Conservation (phyloP, 2,797 vertebrate species). For the Sebastes goodei region DNA sequence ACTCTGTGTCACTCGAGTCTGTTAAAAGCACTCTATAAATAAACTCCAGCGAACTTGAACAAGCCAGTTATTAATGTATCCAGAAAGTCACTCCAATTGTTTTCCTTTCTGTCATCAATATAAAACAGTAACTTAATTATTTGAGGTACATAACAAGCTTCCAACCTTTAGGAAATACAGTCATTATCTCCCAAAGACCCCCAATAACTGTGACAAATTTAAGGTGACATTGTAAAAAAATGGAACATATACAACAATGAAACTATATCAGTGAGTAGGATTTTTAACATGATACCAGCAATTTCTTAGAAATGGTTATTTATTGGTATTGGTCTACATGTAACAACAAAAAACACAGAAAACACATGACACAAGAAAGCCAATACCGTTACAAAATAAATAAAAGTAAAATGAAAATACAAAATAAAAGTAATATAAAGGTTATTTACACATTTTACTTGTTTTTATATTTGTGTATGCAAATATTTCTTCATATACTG, state of each 20-base stretch:
- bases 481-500: neutral
- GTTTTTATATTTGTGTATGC: neutral
- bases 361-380: neutral
- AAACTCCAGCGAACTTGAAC: neutral
- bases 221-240: neutral
- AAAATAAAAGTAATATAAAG: neutral
- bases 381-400: neutral
- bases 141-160: neutral
- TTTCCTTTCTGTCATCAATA: neutral
- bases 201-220: neutral
- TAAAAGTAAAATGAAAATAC: neutral
- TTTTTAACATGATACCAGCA: neutral
- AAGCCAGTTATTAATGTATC: neutral
- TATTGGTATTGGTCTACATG: neutral
- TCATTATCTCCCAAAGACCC: neutral
- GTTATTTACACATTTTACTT: neutral
- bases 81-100: neutral
- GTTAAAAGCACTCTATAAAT: constrained; percentile 21
- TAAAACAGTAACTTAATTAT: neutral
- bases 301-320: neutral
- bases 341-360: neutral
- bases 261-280: neutral
- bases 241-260: neutral
- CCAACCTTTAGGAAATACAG: neutral
- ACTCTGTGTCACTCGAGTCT: constrained; percentile 1